Evolutionary conservation across 2,113 vertebrate species (phyloP).

Genomic region (Boulengeromyrus knoepffleri): DNA sequence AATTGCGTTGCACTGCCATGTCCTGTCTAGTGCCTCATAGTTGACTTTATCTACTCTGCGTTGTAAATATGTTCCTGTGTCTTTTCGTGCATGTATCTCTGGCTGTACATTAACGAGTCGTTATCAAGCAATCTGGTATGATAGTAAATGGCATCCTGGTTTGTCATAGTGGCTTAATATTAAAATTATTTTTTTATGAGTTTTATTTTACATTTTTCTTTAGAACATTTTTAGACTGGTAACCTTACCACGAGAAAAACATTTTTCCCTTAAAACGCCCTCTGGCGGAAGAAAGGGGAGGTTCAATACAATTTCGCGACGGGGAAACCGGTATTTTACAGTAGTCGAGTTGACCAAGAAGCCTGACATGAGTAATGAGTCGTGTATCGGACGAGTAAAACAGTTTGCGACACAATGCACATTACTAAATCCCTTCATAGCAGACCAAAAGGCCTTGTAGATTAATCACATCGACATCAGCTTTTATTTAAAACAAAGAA

Average conservation of each 20-base stretch:
- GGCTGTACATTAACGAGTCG: constrained; percentile 34
- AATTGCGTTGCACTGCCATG: constrained; percentile 45
- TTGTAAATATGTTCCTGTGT: constrained; percentile 45
- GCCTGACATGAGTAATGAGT: background rate
- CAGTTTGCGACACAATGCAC: background rate
- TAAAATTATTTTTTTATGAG: constrained; percentile 10
- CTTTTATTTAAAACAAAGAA: background rate
- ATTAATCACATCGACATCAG: background rate
- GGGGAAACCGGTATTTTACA: background rate
- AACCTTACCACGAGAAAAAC: background rate
- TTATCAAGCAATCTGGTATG: constrained; percentile 15
- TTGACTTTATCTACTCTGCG: constrained; percentile 49
- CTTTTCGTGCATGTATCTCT: constrained; percentile 46
- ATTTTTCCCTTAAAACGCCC: background rate
- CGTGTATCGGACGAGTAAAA: background rate
- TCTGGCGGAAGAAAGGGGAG: background rate
- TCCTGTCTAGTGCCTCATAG: constrained; percentile 52
- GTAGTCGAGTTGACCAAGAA: background rate
- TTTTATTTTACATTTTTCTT: constrained; percentile 41
- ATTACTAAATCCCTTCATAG: background rate
- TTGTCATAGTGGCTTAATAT: constrained; percentile 33
- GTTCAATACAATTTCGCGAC: background rate
- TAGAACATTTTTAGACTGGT: constrained; percentile 31
- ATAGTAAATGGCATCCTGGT: constrained; percentile 10
- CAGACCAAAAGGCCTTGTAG: background rate